Base-by-base conservation (phyloP, 2,888 invertebrate genomes). In the Cylloceria caligata region DNA sequence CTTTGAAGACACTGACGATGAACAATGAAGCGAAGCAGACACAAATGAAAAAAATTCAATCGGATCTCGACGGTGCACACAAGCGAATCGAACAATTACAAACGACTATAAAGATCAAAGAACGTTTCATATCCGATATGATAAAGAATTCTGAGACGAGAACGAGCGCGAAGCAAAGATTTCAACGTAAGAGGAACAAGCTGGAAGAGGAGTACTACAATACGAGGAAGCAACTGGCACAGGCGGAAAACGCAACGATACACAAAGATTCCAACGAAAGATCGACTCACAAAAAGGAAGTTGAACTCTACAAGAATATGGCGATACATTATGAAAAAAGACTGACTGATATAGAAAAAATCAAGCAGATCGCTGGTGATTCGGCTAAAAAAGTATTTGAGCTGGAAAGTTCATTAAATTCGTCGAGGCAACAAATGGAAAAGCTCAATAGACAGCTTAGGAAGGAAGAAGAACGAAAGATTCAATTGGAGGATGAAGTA, bases 371-470 rank as follows among this genome's bases (percentile, higher is more conserved):
- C 42, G 94, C 95, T 0, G 95, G 95, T 57, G 95, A 96, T 86
- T 95, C 95, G 77, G 92, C 94, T 0, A 94, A 95, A 89, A 96
- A 96, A 89, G 94, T 96, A 7, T 94, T 95, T 87, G 96, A 96
- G 88, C 93, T 96, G 84, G 96, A 97, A 90, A 95, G 95, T 81
- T 96, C 96, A 86, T 93, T 97, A 2, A 95, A 95, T 88, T 95
- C 95, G 6, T 96, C 96, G 0, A 96, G 96, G 88, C 96, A 96
- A 88, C 95, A 96, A 90, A 94, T 97, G 89, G 96, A 96, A 68
- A 96, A 96, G 88, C 93, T 97, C 64, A 96, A 95, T 89, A 95
- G 95, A 88, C 95, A 96, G 88, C 94, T 96, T 21, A 95, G 95
- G 85, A 95, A 96, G 88, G 96, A 97, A 86, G 96, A 96, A 86